These are phyloP conservation scores for Camponotus floridanus DNA, from an alignment of 1,140 invertebrate species.

Conservation along the genomic window DNA sequence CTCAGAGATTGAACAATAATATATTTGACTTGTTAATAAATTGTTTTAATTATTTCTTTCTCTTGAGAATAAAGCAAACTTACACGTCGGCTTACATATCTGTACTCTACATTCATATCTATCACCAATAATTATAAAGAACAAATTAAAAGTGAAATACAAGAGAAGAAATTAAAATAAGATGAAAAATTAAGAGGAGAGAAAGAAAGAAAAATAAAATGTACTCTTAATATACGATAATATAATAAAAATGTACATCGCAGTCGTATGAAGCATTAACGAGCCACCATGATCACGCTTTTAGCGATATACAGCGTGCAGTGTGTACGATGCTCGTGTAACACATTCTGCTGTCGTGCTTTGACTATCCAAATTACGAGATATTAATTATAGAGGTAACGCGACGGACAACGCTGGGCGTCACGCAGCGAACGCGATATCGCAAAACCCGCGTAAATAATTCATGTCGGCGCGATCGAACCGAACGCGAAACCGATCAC, in stretches of 20 bases:
- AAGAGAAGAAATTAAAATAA: not conserved
- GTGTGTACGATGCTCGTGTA: conserved; percentile 39
- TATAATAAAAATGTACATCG: conserved; percentile 19
- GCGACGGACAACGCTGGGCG: conserved; percentile 53
- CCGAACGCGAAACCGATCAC: conserved; percentile 59
- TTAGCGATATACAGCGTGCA: conserved; percentile 33
- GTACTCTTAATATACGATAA: not conserved
- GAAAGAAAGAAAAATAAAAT: not conserved
- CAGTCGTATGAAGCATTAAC: conserved; percentile 49
- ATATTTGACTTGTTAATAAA: not conserved
- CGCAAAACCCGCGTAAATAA: conserved; percentile 61
- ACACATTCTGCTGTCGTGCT: conserved; percentile 63
- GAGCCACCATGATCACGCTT: conserved; percentile 43
- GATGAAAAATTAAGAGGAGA: not conserved
- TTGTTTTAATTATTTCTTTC: not conserved
- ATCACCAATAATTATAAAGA: not conserved
- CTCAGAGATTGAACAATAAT: not conserved
- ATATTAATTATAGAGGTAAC: conserved; percentile 75
- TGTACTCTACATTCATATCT: not conserved
- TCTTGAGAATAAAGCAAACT: not conserved
- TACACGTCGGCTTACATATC: not conserved
- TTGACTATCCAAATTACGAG: conserved; percentile 74
- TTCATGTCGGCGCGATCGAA: conserved; percentile 62
- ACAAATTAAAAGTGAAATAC: not conserved
- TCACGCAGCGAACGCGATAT: conserved; percentile 53